Conservation (phyloP, 2,888 invertebrate genomes). For the Tenodera sinensis region DNA sequence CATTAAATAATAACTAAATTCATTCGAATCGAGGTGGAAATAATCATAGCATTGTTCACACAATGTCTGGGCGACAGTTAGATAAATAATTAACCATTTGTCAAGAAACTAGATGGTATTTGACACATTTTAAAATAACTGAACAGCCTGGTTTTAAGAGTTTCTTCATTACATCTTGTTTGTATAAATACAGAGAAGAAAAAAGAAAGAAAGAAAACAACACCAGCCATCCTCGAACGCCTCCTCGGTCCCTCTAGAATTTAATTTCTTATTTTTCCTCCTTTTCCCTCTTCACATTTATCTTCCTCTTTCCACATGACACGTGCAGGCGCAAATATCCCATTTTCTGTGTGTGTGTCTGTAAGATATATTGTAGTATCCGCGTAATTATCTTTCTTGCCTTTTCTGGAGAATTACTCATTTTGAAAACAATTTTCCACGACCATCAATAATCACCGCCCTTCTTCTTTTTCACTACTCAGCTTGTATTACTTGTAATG, state of each 20-base stretch:
- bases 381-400: not conserved
- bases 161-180: too few species aligned
- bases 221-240: not conserved
- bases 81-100: too few species aligned
- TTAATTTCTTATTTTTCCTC: not conserved
- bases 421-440: not conserved
- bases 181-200: not conserved
- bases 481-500: not conserved
- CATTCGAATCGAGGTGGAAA: too few species aligned
- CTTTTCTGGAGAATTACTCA: not conserved
- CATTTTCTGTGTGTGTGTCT: not conserved
- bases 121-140: too few species aligned
- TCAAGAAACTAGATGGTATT: too few species aligned
- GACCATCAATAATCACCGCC: not conserved
- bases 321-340: not conserved
- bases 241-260: not conserved
- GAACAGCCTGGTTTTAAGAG: too few species aligned
- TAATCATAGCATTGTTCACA: too few species aligned
- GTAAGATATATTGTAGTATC: not conserved
- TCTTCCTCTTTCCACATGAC: not conserved
- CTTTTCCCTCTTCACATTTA: not conserved
- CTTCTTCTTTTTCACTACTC: not conserved
- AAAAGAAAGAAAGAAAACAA: not conserved
- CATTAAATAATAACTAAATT: too few species aligned
- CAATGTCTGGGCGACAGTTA: too few species aligned